These are phyloP conservation scores for Platerodrilus igneus DNA, from an alignment of 2,888 invertebrate species.

Conservation along the genomic window DNA sequence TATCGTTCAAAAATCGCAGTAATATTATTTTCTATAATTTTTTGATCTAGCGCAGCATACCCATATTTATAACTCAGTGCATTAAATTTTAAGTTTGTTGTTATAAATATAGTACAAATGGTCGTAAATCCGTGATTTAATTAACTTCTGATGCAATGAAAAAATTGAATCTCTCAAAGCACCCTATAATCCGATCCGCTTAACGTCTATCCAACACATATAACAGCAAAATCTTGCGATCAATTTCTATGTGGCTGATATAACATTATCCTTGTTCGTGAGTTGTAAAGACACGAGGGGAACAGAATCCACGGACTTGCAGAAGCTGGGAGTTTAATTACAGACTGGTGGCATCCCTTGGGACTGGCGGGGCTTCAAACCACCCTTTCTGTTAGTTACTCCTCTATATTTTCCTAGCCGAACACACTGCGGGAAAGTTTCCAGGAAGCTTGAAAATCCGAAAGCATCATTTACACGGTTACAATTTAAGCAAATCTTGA, in stretches of 20 bases:
- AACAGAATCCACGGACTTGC: slow-evolving; percentile 36
- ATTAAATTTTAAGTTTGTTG: too few relatives aligned
- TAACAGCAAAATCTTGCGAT: slow-evolving; percentile 38
- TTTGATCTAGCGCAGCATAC: too few relatives aligned
- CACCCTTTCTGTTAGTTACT: slow-evolving; percentile 32
- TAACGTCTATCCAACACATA: slow-evolving; percentile 35
- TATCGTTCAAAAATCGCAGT: too few relatives aligned
- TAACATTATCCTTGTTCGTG: slow-evolving; percentile 42
- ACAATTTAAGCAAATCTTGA: too few relatives aligned
- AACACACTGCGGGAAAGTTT: slow-evolving; percentile 29
- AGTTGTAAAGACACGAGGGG: slow-evolving; percentile 38
- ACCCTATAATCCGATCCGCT: slow-evolving; percentile 34
- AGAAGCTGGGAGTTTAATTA: slow-evolving; percentile 47
- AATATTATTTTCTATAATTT: too few relatives aligned
- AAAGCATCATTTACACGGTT: slow-evolving; percentile 26
- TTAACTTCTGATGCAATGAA: slow-evolving; percentile 28
- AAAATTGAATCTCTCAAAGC: slow-evolving; percentile 30
- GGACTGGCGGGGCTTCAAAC: slow-evolving; percentile 43
- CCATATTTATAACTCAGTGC: too few relatives aligned
- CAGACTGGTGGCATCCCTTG: slow-evolving; percentile 46
- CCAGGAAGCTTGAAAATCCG: slow-evolving; percentile 32
- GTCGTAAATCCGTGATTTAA: too few relatives aligned
- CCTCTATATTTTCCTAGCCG: slow-evolving; percentile 20
- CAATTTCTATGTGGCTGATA: slow-evolving; percentile 42
- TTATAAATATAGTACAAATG: too few relatives aligned